phyloP scores from a whole-genome alignment of 2,888 invertebrate genomes.

The Eupithecia exiguata region DNA sequence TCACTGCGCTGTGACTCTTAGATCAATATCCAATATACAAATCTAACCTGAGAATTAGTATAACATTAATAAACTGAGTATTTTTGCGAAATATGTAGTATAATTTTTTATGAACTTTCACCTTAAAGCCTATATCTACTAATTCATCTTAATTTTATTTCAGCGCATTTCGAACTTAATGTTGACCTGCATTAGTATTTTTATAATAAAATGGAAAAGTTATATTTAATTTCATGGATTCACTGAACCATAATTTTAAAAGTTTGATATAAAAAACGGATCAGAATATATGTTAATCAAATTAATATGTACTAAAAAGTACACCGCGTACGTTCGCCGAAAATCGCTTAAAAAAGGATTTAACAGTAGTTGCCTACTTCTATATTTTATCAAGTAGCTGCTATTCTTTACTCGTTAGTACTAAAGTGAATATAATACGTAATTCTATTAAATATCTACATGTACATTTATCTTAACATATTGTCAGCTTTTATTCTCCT shows the following conservation, averaged over 20 bases:
- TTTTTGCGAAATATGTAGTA: background rate
- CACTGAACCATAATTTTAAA: background rate
- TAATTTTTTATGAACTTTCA: background rate
- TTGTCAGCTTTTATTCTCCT: constrained; percentile 82
- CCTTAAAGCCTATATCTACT: background rate
- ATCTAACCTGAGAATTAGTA: background rate
- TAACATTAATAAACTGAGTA: background rate
- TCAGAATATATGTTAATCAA: background rate
- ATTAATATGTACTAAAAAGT: background rate
- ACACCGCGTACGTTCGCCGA: background rate
- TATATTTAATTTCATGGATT: background rate
- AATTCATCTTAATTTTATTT: background rate
- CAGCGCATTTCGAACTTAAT: background rate
- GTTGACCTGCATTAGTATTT: background rate
- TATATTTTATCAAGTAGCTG: background rate
- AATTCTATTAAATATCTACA: background rate
- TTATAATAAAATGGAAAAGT: background rate
- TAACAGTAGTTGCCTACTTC: background rate
- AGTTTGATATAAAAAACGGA: background rate
- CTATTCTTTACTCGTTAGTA: background rate
- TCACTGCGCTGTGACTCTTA: background rate
- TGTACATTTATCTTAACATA: constrained; percentile 51
- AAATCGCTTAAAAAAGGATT: background rate
- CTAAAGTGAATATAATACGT: background rate
- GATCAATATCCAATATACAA: background rate